A percentile compares a stretch with the other conserved stretches of the same genome.
Evolutionary conservation across 2,888 invertebrate species (phyloP).

Genomic region (Cataglyphis cursor): DNA sequence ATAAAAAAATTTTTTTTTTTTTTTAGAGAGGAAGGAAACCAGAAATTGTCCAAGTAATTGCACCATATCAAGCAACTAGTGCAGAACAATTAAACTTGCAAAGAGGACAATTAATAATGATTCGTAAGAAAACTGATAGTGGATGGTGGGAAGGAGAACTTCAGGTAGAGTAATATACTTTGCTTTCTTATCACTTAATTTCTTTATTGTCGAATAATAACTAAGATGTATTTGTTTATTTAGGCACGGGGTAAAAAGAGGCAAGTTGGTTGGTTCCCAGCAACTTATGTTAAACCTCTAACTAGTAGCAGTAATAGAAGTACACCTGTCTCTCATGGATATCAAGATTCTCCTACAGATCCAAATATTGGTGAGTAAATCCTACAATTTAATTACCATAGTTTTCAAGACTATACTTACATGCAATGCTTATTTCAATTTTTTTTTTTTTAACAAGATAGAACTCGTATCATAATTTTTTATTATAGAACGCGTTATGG

Average conservation of each 20-base stretch:
- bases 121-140: constrained; percentile 98
- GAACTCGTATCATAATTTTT: neutral
- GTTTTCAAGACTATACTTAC: neutral
- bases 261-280: constrained; percentile 99
- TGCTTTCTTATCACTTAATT: constrained; percentile 20
- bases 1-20: neutral
- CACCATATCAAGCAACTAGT: constrained; percentile 96
- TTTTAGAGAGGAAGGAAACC: constrained; percentile 91
- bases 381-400: neutral
- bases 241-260: constrained; percentile 93
- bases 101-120: constrained; percentile 97
- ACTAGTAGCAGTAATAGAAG: constrained; percentile 86
- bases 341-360: constrained; percentile 86
- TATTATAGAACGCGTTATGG: constrained; percentile 93
- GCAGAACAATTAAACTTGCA: constrained; percentile 96
- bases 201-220: neutral
- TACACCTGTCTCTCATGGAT: constrained; percentile 85
- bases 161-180: constrained; percentile 89
- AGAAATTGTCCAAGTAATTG: constrained; percentile 98
- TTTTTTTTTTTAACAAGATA: neutral
- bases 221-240: constrained; percentile 31
- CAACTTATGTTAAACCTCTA: constrained; percentile 95
- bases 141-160: constrained; percentile 99
- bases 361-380: constrained; percentile 82
- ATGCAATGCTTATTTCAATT: neutral